Conservation (phyloP, 2,113 vertebrate species). For the Heliornis fulica region DNA sequence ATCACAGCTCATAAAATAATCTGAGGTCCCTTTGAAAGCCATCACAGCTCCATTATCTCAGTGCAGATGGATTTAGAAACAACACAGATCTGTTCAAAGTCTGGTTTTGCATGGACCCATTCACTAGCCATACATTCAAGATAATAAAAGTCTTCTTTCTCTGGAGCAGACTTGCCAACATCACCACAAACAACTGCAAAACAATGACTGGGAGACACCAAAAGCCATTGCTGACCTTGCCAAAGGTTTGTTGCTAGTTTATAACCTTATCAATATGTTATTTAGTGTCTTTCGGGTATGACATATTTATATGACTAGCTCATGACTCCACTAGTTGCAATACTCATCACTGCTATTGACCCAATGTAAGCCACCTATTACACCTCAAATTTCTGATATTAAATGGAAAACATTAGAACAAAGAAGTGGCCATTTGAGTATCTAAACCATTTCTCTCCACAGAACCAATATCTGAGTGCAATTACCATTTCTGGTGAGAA, state of each 20-base stretch:
- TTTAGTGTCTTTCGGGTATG: neutral
- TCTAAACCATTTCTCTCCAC: neutral
- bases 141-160: neutral
- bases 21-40: neutral
- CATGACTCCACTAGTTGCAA: neutral
- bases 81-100: neutral
- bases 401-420: neutral
- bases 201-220: neutral
- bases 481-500: neutral
- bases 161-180: neutral
- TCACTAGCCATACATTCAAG: neutral
- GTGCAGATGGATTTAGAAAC: neutral
- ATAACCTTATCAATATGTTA: neutral
- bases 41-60: neutral
- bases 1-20: neutral
- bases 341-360: neutral
- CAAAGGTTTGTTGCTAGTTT: neutral
- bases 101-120: neutral
- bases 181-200: neutral
- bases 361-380: neutral
- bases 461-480: neutral
- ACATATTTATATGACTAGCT: neutral
- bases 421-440: neutral
- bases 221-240: neutral
- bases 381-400: neutral